Evolutionary conservation across 1,140 invertebrate species (phyloP), one percentile per base, ranked within the genome.

Genomic region (Drosophila fuyamai): DNA sequence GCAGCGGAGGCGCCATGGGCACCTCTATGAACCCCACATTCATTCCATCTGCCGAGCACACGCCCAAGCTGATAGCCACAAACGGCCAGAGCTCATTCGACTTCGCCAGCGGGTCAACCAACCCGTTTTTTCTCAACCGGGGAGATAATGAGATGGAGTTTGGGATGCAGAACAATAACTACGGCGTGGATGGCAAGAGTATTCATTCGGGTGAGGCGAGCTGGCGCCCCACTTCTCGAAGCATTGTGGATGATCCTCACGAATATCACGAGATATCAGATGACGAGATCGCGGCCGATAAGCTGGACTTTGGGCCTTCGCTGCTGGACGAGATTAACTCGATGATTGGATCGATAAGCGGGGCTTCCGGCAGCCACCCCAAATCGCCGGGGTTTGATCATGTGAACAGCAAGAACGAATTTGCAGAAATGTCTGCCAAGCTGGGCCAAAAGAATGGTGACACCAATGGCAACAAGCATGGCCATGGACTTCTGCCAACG

Each of bases 311-410:
- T 86, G 97, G 97, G 12, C 97, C 98, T 8, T 99, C 97, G 71
- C 93, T 99, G 38, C 94, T 99, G 84, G 98, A 98, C 89, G 98
- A 99, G 93, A 98, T 99, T 95, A 98, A 99, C 90, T 96, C 97
- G 60, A 97, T 99, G 93, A 97, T 99, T 81, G 95, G 96, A 79
- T 96, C 96, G 14, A 92, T 97, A 54, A 91, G 85, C 16, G 91
- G 81, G 2, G 65, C 76, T 4, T 81, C 77, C 2, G 73, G 73
- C 0, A 78, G 71, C 40, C 79, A 80, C 5, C 81, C 91, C 18
- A 93, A 94, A 47, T 93, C 94, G 2, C 93, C 93, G 0, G 95
- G 96, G 80, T 95, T 96, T 68, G 95, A 95, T 66, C 94, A 94
- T 8, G 95, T 94, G 14, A 97, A 96, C 81, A 77, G 61, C 10